phyloP scores from a whole-genome alignment of 2,888 invertebrate genomes.

The Trisateles emortualis region DNA sequence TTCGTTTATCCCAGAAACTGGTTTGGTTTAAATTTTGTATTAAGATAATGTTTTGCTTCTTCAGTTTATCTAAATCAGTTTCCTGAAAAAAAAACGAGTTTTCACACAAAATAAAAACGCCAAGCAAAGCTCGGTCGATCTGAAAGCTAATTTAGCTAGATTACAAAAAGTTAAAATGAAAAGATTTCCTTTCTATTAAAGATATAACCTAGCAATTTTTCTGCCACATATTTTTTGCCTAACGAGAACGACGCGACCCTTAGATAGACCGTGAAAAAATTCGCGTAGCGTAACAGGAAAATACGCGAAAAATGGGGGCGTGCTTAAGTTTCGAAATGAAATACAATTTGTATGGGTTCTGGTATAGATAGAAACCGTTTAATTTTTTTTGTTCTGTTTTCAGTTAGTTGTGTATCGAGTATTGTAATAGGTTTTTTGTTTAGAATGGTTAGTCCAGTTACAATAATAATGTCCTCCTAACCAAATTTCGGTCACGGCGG shows the following conservation, averaged over 20 bases:
- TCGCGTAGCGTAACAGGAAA: constrained; percentile 7
- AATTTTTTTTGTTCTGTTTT: constrained; percentile 14
- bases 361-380: constrained; percentile 9
- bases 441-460: neutral
- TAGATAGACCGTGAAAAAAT: constrained; percentile 1
- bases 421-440: constrained; percentile 16
- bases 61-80: no score
- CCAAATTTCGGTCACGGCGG: no score
- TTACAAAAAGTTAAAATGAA: no score
- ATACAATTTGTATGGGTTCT: constrained; percentile 39
- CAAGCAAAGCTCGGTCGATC: no score
- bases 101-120: no score
- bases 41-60: no score
- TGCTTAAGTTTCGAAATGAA: constrained; percentile 23
- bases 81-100: no score
- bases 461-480: no score
- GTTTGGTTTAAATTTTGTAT: no score
- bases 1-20: no score
- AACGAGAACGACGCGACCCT: neutral
- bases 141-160: neutral
- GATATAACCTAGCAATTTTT: no score
- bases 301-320: constrained; percentile 8
- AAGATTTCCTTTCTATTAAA: no score
- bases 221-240: neutral
- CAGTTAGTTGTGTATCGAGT: constrained; percentile 1